Evolutionary conservation across 35 echinoderm and acorn worm species (phyloP).

Genomic region (Diadema setosum): DNA sequence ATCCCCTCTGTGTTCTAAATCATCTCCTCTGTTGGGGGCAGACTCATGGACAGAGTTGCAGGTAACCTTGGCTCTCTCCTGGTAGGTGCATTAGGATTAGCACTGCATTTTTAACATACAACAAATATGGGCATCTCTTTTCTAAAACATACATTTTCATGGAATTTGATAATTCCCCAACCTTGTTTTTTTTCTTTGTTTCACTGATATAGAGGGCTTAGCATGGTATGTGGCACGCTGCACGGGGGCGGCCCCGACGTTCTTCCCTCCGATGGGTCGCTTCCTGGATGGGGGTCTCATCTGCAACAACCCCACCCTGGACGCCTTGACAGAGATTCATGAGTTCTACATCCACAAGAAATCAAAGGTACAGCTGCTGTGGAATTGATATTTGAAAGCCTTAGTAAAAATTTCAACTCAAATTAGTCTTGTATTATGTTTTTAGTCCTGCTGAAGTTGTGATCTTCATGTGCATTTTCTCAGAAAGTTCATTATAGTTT

Average conservation of each 20-base stretch:
- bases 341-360: constrained; percentile 89
- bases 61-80: no score
- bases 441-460: not conserved
- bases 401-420: not conserved
- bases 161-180: no score
- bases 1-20: no score
- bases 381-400: not conserved
- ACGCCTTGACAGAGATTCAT: constrained; percentile 74
- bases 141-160: no score
- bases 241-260: constrained; percentile 84
- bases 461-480: not conserved
- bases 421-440: not conserved
- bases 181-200: no score
- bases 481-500: not conserved
- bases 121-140: no score
- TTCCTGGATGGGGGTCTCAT: constrained; percentile 90
- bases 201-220: no score
- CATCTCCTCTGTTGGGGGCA: no score
- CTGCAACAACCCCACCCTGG: constrained; percentile 86
- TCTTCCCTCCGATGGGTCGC: constrained; percentile 75
- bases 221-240: constrained; percentile 69
- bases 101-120: no score
- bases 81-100: no score
- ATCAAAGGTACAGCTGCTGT: constrained; percentile 58
- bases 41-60: no score